phyloP scores from a whole-genome alignment of 2,797 vertebrate genomes.

The Myioborus melanocephalus region DNA sequence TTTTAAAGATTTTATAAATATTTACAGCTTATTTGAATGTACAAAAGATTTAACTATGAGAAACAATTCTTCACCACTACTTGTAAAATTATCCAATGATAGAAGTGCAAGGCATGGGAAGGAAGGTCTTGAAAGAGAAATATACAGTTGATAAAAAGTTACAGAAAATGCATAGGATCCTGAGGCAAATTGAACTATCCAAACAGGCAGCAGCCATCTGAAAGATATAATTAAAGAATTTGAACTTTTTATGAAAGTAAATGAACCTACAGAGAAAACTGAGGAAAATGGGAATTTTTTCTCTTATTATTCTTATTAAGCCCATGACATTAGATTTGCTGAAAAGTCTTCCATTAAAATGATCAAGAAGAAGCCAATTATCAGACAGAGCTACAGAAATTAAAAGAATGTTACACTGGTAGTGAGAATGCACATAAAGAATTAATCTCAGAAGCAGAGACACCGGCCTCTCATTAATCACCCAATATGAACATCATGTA shows the following conservation, averaged over 20 bases:
- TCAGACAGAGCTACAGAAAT: slow-evolving; percentile 20
- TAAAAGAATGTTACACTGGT: slow-evolving; percentile 25
- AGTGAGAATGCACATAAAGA: slow-evolving; percentile 9
- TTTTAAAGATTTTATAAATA: background rate
- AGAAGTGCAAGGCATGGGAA: background rate
- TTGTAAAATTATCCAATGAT: background rate
- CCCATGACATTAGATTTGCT: slow-evolving; percentile 11
- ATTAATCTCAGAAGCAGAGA: background rate
- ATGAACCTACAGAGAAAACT: background rate
- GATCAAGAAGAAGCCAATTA: slow-evolving; percentile 41
- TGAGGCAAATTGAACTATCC: background rate
- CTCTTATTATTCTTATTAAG: background rate
- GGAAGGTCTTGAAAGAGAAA: background rate
- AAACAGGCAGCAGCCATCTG: background rate
- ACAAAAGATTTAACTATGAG: background rate
- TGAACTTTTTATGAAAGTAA: background rate
- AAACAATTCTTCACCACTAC: background rate
- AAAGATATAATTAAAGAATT: background rate
- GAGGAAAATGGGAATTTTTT: background rate
- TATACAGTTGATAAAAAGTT: background rate
- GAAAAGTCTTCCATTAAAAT: slow-evolving; percentile 32
- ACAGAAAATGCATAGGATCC: background rate
- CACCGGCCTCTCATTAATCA: slow-evolving; percentile 33
- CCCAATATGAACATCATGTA: background rate
- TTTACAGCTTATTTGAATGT: background rate